Evolutionary conservation across 2,888 invertebrate genomes (phyloP), one percentile per base, ranked within the genome.

Genomic region (Drosophila sordidapex): DNA sequence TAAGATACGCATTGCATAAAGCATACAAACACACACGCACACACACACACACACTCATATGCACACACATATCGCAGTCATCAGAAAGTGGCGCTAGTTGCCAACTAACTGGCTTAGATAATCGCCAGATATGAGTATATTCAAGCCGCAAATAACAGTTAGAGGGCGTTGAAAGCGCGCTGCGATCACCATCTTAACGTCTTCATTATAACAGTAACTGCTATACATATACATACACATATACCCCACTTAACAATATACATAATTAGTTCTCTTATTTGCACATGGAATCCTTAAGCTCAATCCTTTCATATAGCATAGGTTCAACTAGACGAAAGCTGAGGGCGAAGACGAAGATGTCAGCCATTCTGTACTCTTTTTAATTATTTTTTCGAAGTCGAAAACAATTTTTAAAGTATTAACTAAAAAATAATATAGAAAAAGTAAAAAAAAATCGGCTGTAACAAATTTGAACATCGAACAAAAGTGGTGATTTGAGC

Each of bases 1-100:
- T 58, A 25, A 64, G 74, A 78, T 74, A 71, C 69, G 58, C 69
- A 62, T 77, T 74, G 74, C 71, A 71, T 74, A 64, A 71, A 61
- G 46, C 60, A 54, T 40, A 67, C 40, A 53, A 46, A 43, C 33
- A 71, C 53, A 49, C 29, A 51, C 48, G 54, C 54, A 36, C 36
- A 66, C 31, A 36, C 18, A 25, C 40, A 33, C 40, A 29, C 43
- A 53, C 31, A 25, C n/a, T n/a, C 27, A 35, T 15, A 60, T 33
- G 21, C 52, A 29, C 43, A 25, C 36, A 38, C 4, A 46, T 21
- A 46, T 58, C 15, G 53, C 43, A 40, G 13, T 38, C 46, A 46
- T 46, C 46, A 49, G 53, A 61, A 76, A 74, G 74, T 74, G 79
- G 74, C 76, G 76, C 79, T 78, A 40, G 61, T 43, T 74, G 48